phyloP scores from a whole-genome alignment of 2,888 invertebrate species.

The Odiellus spinosus region DNA sequence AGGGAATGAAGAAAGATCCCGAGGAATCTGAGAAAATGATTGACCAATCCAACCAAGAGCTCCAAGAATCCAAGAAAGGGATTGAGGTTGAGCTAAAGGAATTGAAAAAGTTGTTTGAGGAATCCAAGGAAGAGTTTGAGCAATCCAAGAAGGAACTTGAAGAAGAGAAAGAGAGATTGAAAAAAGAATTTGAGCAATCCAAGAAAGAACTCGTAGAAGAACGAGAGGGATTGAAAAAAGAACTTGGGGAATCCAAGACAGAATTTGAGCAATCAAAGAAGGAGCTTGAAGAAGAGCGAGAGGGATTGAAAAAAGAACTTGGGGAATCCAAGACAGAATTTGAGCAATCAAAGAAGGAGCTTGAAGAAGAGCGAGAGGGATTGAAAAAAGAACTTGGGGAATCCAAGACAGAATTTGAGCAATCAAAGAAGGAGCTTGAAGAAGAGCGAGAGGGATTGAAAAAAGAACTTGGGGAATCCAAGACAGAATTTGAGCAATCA shows the following conservation, averaged over 20 bases:
- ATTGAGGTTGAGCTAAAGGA: neutral
- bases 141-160: neutral
- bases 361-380: neutral
- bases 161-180: too few relatives aligned
- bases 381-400: neutral
- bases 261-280: too few relatives aligned
- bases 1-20: neutral
- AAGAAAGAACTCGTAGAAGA: too few relatives aligned
- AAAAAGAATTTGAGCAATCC: neutral
- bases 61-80: neutral
- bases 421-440: neutral
- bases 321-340: too few relatives aligned
- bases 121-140: neutral
- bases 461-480: neutral
- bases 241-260: too few relatives aligned
- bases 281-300: too few relatives aligned
- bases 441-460: neutral
- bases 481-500: neutral
- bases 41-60: neutral
- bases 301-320: too few relatives aligned
- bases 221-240: too few relatives aligned
- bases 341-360: neutral
- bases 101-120: too few relatives aligned
- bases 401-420: neutral
- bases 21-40: too few relatives aligned